phyloP scores from a whole-genome alignment of 2,888 invertebrate genomes.

The Amphipyra tragopoginis region DNA sequence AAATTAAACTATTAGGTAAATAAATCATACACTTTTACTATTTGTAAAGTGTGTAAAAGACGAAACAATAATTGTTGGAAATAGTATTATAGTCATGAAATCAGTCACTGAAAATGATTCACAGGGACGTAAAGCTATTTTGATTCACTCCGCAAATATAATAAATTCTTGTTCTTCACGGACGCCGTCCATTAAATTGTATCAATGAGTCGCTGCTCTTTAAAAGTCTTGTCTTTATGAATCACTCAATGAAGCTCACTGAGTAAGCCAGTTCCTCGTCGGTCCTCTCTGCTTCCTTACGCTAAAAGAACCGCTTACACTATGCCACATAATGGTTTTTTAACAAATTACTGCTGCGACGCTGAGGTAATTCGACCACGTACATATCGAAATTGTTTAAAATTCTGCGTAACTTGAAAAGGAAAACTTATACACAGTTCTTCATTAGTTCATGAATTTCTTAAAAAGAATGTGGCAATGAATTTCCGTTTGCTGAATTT shows the following conservation, averaged over 20 bases:
- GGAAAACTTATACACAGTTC: background rate
- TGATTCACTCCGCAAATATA: conserved; percentile 39
- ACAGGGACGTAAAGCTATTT: conserved; percentile 10
- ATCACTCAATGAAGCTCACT: conserved; percentile 28
- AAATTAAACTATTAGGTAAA: no score
- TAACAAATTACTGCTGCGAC: background rate
- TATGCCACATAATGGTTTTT: background rate
- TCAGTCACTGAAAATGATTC: conserved; percentile 40
- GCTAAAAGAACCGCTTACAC: background rate
- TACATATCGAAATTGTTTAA: conserved; percentile 17
- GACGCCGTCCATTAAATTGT: conserved; percentile 38
- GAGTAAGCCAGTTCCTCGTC: conserved; percentile 9
- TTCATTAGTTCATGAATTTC: background rate
- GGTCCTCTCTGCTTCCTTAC: background rate
- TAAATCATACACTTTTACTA: background rate
- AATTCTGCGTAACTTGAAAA: background rate
- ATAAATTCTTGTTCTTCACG: conserved; percentile 30
- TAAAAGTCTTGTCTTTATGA: conserved; percentile 25
- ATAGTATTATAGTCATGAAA: conserved; percentile 29
- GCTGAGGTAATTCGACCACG: conserved; percentile 1
- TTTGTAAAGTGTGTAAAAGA: background rate
- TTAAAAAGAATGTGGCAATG: conserved; percentile 1
- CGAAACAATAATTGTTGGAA: conserved; percentile 1
- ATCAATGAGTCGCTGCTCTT: conserved; percentile 44
- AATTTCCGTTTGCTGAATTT: conserved; percentile 4